These are phyloP conservation scores for Drymodes brunneopygia DNA, from an alignment of 2,113 vertebrate genomes.

Conservation along the genomic window DNA sequence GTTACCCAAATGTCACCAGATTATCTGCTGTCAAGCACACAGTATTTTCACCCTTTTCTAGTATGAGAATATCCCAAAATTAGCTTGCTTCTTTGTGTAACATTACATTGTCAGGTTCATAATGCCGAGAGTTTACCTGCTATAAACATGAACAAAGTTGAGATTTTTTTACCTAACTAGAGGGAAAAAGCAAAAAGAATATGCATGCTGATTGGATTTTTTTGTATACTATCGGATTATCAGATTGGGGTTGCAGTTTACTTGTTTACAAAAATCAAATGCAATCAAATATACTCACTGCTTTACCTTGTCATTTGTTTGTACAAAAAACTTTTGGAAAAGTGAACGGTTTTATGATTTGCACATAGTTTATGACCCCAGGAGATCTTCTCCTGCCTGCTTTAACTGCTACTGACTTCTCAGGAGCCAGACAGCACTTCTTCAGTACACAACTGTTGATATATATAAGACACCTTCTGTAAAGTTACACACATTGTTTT, in stretches of 20 bases:
- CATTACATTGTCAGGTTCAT: background rate
- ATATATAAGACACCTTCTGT: constrained; percentile 16
- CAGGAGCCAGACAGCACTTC: constrained; percentile 8
- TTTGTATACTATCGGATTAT: background rate
- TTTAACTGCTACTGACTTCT: constrained; percentile 29
- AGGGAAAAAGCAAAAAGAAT: background rate
- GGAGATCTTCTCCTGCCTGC: constrained; percentile 16
- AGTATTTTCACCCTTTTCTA: background rate
- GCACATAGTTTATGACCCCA: constrained; percentile 16
- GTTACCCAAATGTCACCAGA: background rate
- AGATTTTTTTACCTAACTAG: background rate
- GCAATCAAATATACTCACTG: background rate
- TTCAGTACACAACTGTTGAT: constrained; percentile 34
- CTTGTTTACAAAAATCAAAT: background rate
- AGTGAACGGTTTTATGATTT: constrained; percentile 24
- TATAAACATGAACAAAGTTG: background rate
- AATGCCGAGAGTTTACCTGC: background rate
- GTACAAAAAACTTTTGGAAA: background rate
- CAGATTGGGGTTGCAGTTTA: background rate
- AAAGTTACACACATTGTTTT: background rate
- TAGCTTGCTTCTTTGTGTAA: background rate
- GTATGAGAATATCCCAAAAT: background rate
- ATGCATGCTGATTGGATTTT: background rate
- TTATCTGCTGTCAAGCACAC: background rate
- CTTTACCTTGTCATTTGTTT: background rate